A percentile compares a stretch with the other conserved stretches of the same genome.
Conservation (phyloP, 92 coral and sea anemone species). For the Phymanthus crucifer region DNA sequence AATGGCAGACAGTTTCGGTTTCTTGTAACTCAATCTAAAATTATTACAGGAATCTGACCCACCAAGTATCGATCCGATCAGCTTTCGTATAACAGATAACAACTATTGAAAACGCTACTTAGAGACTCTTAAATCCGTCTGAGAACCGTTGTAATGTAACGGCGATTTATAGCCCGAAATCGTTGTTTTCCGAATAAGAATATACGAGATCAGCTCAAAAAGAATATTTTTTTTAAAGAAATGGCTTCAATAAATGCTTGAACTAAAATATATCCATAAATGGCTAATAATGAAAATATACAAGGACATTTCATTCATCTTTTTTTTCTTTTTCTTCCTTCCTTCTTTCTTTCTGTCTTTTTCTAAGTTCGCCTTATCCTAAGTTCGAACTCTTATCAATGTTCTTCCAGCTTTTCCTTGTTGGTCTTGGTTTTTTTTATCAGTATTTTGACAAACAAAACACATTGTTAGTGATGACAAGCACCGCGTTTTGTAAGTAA, state of each 20-base stretch:
- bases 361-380: not conserved
- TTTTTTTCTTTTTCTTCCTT: too few relatives aligned
- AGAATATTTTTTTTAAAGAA: not conserved
- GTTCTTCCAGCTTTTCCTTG: not conserved
- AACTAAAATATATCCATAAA: not conserved
- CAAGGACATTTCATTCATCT: too few relatives aligned
- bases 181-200: not conserved
- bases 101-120: not conserved
- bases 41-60: constrained; percentile 11
- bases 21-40: constrained; percentile 2
- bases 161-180: not conserved
- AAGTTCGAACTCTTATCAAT: not conserved
- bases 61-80: not conserved
- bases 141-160: not conserved
- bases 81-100: not conserved
- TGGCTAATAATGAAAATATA: not conserved
- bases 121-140: not conserved
- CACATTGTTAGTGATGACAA: not conserved
- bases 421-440: not conserved
- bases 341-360: too few relatives aligned
- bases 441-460: not conserved
- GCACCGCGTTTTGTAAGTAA: constrained; percentile 1
- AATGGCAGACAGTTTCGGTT: not conserved
- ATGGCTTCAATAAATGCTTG: not conserved
- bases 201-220: not conserved